phyloP scores from a whole-genome alignment of 2,797 vertebrate species.

The Alca torda region DNA sequence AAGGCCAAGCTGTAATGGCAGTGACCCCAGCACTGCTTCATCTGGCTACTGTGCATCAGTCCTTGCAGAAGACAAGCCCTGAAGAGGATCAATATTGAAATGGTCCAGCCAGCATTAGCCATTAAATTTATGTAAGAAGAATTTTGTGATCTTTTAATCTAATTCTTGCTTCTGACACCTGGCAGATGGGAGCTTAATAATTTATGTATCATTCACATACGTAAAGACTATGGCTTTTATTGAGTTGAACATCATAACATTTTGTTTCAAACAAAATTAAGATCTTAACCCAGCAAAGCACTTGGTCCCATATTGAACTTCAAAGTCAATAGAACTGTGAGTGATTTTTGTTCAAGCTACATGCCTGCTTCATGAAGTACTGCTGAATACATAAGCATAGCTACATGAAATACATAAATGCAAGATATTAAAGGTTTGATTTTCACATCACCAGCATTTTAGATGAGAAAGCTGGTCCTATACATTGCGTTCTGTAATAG shows the following conservation, averaged over 20 bases:
- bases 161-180: background rate
- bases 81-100: background rate
- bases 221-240: background rate
- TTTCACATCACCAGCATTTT: background rate
- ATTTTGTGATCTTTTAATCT: background rate
- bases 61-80: background rate
- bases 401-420: background rate
- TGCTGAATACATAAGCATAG: background rate
- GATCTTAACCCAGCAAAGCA: background rate
- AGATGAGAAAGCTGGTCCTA: background rate
- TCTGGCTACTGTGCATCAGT: background rate
- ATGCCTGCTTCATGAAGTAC: background rate
- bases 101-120: background rate
- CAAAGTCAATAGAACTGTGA: background rate
- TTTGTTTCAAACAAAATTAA: background rate
- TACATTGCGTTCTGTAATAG: background rate
- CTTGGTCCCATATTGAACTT: background rate
- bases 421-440: background rate
- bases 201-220: background rate
- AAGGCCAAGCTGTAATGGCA: background rate
- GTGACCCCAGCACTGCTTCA: background rate
- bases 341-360: background rate
- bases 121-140: background rate
- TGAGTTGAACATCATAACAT: background rate
- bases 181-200: background rate